Conservation (phyloP, 2,797 vertebrate genomes). For the Vipera ursinii region DNA sequence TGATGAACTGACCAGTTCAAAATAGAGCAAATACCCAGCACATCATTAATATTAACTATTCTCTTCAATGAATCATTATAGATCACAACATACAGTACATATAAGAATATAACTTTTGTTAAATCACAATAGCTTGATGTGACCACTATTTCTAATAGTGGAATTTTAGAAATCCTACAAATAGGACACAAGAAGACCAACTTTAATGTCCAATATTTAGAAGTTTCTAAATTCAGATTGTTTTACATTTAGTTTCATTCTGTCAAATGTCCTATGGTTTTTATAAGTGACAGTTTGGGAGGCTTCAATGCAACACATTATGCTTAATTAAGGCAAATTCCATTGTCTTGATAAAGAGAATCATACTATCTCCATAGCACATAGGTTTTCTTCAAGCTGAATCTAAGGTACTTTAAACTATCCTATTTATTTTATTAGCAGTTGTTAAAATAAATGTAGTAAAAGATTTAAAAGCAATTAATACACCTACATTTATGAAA, state of each 20-base stretch:
- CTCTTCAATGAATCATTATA: not conserved
- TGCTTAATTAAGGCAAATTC: not conserved
- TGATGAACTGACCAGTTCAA: not conserved
- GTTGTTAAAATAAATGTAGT: not conserved
- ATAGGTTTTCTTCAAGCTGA: not conserved
- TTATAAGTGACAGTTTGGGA: not conserved
- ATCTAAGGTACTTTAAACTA: not conserved
- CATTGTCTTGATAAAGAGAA: not conserved
- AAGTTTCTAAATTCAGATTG: not conserved
- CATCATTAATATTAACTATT: not conserved
- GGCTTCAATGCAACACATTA: not conserved
- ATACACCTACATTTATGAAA: not conserved
- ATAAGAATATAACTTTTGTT: not conserved
- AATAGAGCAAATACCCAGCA: not conserved
- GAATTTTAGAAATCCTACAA: not conserved
- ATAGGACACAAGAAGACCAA: not conserved
- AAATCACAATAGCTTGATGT: not conserved
- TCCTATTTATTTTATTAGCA: not conserved
- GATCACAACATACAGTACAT: not conserved
- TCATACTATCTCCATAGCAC: not conserved
- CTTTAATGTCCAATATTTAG: not conserved
- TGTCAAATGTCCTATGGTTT: not conserved
- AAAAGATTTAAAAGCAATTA: not conserved
- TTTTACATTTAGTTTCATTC: not conserved
- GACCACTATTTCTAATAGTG: not conserved